Conservation (phyloP, 1,140 invertebrate genomes). For the Monochamus saltuarius region DNA sequence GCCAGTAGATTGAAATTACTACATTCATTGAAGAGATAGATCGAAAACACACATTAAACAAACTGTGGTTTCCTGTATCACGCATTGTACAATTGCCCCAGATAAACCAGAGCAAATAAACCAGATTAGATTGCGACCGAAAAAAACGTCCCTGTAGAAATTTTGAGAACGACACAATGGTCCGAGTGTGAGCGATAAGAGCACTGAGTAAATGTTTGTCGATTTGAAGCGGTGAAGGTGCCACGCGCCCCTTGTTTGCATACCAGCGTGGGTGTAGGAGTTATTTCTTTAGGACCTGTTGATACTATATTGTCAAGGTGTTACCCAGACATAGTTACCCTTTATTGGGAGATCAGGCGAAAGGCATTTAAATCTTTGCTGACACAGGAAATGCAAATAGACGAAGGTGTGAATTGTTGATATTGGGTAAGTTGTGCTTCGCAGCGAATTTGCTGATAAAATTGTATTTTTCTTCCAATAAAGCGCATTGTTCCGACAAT, state of each 20-base stretch:
- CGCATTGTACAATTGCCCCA: not conserved
- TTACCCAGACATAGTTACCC: conserved; percentile 7
- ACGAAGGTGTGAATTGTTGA: not conserved
- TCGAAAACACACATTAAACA: too few relatives aligned
- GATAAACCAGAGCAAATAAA: conserved; percentile 1
- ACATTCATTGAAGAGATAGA: too few relatives aligned
- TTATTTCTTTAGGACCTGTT: conserved; percentile 21
- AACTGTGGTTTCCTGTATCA: too few relatives aligned
- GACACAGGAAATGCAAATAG: conserved; percentile 15
- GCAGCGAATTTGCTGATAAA: too few relatives aligned
- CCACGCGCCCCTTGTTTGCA: conserved; percentile 13
- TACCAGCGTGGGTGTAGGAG: conserved; percentile 15
- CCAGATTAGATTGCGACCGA: conserved; percentile 1
- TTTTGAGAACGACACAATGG: conserved; percentile 1
- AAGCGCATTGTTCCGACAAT: too few relatives aligned
- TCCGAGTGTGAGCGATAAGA: conserved; percentile 9
- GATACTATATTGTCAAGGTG: conserved; percentile 12
- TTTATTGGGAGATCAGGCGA: conserved; percentile 4
- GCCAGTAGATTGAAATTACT: too few relatives aligned
- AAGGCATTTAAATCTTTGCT: not conserved
- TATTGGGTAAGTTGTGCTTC: too few relatives aligned
- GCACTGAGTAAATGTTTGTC: conserved; percentile 4
- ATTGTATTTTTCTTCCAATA: too few relatives aligned
- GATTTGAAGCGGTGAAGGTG: not conserved
- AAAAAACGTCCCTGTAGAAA: not conserved